Evolutionary conservation across 2,888 invertebrate genomes (phyloP).

Genomic region (Chaetoderma sp.): DNA sequence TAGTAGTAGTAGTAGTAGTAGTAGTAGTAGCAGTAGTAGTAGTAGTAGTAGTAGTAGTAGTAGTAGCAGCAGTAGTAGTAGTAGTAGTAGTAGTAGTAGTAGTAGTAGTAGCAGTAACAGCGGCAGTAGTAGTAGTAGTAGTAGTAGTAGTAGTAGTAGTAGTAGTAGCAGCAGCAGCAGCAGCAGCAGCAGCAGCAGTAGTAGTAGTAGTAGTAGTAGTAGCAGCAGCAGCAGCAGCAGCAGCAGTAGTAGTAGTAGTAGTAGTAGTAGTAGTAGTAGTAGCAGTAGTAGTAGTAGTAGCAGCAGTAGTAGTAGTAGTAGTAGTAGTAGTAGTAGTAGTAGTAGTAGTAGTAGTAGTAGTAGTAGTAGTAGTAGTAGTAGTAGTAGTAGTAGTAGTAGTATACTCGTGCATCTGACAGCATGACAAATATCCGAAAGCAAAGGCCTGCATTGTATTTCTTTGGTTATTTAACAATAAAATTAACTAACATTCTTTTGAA

Average conservation of each 20-base stretch:
- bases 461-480: no score
- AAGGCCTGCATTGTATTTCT: no score
- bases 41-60: not conserved
- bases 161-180: not conserved
- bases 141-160: not conserved
- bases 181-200: not conserved
- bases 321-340: slow-evolving; percentile 14
- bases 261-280: not conserved
- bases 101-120: not conserved
- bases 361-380: slow-evolving; percentile 14
- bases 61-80: not conserved
- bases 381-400: slow-evolving; percentile 22
- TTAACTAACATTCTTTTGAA: no score
- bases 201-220: not conserved
- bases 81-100: not conserved
- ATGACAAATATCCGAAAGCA: no score
- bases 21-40: not conserved
- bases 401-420: no score
- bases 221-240: not conserved
- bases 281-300: not conserved
- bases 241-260: not conserved
- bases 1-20: not conserved
- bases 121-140: not conserved
- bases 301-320: slow-evolving; percentile 9
- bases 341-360: slow-evolving; percentile 17